Percentiles rank a stretch among this genome's conserved stretches.
These are phyloP conservation scores for Penaeus indicus DNA, from an alignment of 1,140 invertebrate species.

Conservation along the genomic window DNA sequence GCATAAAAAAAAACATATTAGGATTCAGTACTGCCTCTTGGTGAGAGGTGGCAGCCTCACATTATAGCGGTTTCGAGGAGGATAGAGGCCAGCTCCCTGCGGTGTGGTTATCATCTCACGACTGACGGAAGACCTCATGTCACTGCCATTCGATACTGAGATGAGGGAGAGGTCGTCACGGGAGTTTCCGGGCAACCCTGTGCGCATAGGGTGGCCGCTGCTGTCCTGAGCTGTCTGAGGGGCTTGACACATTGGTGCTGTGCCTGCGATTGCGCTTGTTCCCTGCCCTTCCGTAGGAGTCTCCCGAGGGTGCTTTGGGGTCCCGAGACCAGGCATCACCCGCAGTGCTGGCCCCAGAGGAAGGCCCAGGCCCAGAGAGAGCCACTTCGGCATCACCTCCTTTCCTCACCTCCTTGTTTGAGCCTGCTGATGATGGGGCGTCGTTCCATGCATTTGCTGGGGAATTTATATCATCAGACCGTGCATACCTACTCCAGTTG, in stretches of 20 bases:
- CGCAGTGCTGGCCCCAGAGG: not conserved
- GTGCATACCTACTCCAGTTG: conserved; percentile 61
- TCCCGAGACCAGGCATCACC: conserved; percentile 43
- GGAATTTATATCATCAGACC: conserved; percentile 46
- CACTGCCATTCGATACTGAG: conserved; percentile 47
- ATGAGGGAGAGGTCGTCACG: conserved; percentile 55
- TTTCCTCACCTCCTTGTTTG: not conserved
- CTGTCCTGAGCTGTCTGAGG: conserved; percentile 37
- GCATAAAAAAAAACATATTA: not conserved
- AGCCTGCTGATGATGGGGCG: not conserved
- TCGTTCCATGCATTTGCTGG: conserved; percentile 52
- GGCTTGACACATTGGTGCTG: conserved; percentile 1
- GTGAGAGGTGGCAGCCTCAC: conserved; percentile 61
- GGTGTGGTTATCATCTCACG: conserved; percentile 33
- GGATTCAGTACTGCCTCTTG: conserved; percentile 49
- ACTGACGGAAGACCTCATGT: conserved; percentile 31
- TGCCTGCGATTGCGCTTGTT: conserved; percentile 31
- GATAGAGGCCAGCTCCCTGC: conserved; percentile 59
- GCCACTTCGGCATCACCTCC: not conserved
- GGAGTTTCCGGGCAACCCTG: conserved; percentile 36
- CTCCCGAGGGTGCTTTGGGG: conserved; percentile 7
- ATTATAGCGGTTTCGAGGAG: conserved; percentile 59
- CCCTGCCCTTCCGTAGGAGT: conserved; percentile 36
- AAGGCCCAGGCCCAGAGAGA: conserved; percentile 23
- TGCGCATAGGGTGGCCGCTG: conserved; percentile 48